phyloP scores from a whole-genome alignment of 1,140 invertebrate species.

The Leptinotarsa undecemlineata region DNA sequence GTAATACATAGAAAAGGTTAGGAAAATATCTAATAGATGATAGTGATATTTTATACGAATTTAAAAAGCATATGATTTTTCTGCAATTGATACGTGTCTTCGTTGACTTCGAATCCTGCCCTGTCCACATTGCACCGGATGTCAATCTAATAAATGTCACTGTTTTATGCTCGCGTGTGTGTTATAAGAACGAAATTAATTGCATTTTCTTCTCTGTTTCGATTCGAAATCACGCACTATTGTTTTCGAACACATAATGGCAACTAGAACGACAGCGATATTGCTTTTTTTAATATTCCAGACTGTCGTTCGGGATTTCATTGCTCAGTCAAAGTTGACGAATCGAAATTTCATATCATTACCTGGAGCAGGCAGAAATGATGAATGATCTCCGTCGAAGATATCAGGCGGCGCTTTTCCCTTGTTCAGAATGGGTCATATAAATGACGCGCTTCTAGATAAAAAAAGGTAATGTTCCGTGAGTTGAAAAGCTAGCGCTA shows the following conservation, averaged over 20 bases:
- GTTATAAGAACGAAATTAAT: conserved; percentile 42
- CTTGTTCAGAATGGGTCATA: not conserved
- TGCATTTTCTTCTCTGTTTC: conserved; percentile 40
- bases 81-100: not conserved
- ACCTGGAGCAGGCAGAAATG: not conserved
- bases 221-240: conserved; percentile 40
- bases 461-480: too few relatives aligned
- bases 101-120: not conserved
- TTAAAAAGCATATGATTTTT: too few relatives aligned
- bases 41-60: too few relatives aligned
- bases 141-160: conserved; percentile 44
- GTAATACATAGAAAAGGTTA: too few relatives aligned
- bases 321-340: not conserved
- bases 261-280: conserved; percentile 7
- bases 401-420: not conserved
- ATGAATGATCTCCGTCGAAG: not conserved
- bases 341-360: not conserved
- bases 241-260: conserved; percentile 13
- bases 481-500: too few relatives aligned
- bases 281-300: not conserved
- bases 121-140: conserved; percentile 36
- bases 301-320: not conserved
- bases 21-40: too few relatives aligned
- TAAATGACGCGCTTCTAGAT: too few relatives aligned
- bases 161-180: conserved; percentile 37